Conservation (phyloP, 2,888 invertebrate genomes). For the Microplitis deprimator region DNA sequence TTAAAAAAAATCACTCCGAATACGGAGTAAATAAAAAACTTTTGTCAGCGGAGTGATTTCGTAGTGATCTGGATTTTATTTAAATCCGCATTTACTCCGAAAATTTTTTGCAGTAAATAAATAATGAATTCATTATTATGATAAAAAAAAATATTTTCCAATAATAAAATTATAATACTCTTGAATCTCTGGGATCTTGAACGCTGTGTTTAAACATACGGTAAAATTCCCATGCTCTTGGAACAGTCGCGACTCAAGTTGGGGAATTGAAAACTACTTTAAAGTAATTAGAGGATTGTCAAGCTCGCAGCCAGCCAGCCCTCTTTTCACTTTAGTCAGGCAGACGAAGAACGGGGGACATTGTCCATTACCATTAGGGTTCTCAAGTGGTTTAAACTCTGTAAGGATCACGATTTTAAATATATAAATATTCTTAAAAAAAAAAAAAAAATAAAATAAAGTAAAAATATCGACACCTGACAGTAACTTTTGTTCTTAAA, state of each 20-base stretch:
- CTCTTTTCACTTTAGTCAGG: slow-evolving; percentile 21
- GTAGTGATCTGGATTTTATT: no score
- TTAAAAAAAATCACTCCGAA: no score
- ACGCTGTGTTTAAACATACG: slow-evolving; percentile 32
- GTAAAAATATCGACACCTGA: not conserved
- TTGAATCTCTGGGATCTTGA: not conserved
- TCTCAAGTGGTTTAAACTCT: slow-evolving; percentile 57
- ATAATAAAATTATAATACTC: slow-evolving; percentile 16
- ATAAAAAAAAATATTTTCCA: not conserved
- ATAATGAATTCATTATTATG: not conserved
- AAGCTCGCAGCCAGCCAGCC: slow-evolving; percentile 53
- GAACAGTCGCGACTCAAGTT: slow-evolving; percentile 20
- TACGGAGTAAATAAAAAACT: no score
- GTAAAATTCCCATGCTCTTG: slow-evolving; percentile 36
- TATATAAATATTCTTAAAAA: not conserved
- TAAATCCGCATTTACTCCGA: no score
- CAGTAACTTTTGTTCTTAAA: not conserved
- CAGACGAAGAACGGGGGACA: slow-evolving; percentile 44
- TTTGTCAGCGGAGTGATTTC: no score
- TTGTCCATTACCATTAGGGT: slow-evolving; percentile 65
- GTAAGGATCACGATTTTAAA: not conserved
- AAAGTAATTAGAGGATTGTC: slow-evolving; percentile 70
- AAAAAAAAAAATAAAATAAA: not conserved
- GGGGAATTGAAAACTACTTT: slow-evolving; percentile 67
- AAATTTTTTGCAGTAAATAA: no score